A percentile compares a stretch with the other conserved stretches of the same genome.
phyloP scores from a whole-genome alignment of 2,113 vertebrate species.

The Menura novaehollandiae region DNA sequence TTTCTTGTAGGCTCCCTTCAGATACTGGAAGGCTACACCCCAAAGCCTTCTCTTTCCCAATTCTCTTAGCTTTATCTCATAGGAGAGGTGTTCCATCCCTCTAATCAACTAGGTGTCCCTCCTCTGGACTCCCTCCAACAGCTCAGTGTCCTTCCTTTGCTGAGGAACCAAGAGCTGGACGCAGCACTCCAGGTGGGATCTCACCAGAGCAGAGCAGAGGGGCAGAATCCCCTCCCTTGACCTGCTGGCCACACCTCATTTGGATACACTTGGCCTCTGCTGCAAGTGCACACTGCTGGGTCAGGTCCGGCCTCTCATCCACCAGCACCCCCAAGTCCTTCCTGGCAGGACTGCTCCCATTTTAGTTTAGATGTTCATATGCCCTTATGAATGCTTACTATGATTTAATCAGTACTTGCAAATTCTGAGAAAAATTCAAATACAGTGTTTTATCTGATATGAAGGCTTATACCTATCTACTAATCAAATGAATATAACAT shows the following conservation, averaged over 20 bases:
- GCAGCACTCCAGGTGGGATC: background rate
- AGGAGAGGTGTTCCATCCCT: background rate
- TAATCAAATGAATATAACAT: background rate
- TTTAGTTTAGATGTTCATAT: background rate
- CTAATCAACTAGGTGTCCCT: background rate
- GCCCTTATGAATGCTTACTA: background rate
- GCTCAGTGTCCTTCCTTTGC: background rate
- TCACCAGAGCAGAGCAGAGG: background rate
- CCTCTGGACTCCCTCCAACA: background rate
- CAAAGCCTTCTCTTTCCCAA: background rate
- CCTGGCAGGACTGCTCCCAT: background rate
- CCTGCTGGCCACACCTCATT: accelerated
- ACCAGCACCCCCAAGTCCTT: background rate
- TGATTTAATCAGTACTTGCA: background rate
- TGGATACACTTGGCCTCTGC: accelerated
- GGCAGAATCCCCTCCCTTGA: background rate
- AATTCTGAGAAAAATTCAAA: background rate
- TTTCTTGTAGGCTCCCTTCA: background rate
- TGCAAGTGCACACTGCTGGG: accelerated
- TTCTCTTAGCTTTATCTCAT: background rate
- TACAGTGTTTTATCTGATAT: background rate
- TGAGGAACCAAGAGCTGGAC: background rate
- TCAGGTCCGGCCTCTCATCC: background rate
- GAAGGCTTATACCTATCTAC: background rate
- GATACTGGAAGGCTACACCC: background rate